Conservation (phyloP, 2,113 vertebrate species). For the Thunnus thynnus region DNA sequence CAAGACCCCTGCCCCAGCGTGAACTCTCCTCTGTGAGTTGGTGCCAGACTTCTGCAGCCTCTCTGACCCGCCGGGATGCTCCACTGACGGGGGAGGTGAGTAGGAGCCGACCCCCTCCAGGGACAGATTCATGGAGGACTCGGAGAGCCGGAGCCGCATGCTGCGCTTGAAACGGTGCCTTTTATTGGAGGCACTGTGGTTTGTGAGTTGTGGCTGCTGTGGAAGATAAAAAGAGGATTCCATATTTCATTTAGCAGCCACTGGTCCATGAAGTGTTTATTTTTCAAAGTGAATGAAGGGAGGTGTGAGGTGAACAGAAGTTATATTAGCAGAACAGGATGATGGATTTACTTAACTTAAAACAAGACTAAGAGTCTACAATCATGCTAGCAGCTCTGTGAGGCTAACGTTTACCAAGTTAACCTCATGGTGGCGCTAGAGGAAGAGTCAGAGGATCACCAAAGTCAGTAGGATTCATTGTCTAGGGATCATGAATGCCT, state of each 20-base stretch:
- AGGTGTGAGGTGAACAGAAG: constrained; percentile 9
- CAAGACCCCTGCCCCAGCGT: constrained; percentile 75
- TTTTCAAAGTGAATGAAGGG: not conserved
- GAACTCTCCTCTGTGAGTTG: constrained; percentile 74
- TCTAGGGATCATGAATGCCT: too few species aligned
- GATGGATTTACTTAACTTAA: not conserved
- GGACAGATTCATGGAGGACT: constrained; percentile 88
- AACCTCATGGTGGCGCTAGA: too few species aligned
- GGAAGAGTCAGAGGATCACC: too few species aligned
- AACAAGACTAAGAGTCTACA: too few species aligned
- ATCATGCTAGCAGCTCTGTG: too few species aligned
- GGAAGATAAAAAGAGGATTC: not conserved
- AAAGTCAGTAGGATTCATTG: too few species aligned
- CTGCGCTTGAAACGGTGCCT: constrained; percentile 91
- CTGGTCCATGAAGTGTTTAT: not conserved
- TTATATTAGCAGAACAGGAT: not conserved
- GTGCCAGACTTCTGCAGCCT: constrained; percentile 47
- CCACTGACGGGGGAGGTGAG: constrained; percentile 69
- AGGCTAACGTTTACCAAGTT: too few species aligned
- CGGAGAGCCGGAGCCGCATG: constrained; percentile 90
- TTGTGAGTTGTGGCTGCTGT: constrained; percentile 79
- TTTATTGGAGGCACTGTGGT: constrained; percentile 86
- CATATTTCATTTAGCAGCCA: not conserved
- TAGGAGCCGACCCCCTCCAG: constrained; percentile 72
- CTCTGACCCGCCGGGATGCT: constrained; percentile 49